A percentile compares a stretch with the other conserved stretches of the same genome.
These are phyloP conservation scores for Oryzias javanicus DNA, from an alignment of 2,113 vertebrate species.

Conservation along the genomic window DNA sequence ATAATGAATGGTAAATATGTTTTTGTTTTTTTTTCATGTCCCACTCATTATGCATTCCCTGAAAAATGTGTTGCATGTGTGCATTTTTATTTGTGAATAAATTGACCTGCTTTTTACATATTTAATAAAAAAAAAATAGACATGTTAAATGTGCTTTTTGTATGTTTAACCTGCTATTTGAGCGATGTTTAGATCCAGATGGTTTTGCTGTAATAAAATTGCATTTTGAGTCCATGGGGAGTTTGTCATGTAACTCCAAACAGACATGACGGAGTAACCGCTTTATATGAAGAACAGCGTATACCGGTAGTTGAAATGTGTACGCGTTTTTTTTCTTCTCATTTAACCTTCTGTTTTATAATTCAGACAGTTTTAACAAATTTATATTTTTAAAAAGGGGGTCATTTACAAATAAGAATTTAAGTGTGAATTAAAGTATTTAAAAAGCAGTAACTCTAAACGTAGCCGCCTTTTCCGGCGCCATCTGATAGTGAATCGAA, in stretches of 20 bases:
- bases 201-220: conserved; percentile 78
- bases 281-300: too few relatives aligned
- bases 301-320: neutral
- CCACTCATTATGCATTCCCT: conserved; percentile 89
- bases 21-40: conserved; percentile 78
- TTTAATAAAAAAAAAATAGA: conserved; percentile 91
- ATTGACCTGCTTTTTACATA: conserved; percentile 99
- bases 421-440: too few relatives aligned
- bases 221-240: conserved; percentile 57
- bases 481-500: conserved; percentile 19
- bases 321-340: too few relatives aligned
- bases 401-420: too few relatives aligned
- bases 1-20: conserved; percentile 95
- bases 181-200: conserved; percentile 70
- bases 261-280: neutral
- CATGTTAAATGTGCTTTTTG: conserved; percentile 84
- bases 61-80: conserved; percentile 95
- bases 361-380: neutral
- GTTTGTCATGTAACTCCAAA: conserved; percentile 37
- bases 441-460: neutral
- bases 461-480: conserved; percentile 2
- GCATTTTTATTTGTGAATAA: conserved; percentile 98
- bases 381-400: too few relatives aligned
- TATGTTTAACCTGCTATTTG: conserved; percentile 77
- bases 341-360: neutral